Percentiles rank a stretch among this genome's conserved stretches.
phyloP scores from a whole-genome alignment of 2,113 vertebrate genomes.

The Saguinus midas region DNA sequence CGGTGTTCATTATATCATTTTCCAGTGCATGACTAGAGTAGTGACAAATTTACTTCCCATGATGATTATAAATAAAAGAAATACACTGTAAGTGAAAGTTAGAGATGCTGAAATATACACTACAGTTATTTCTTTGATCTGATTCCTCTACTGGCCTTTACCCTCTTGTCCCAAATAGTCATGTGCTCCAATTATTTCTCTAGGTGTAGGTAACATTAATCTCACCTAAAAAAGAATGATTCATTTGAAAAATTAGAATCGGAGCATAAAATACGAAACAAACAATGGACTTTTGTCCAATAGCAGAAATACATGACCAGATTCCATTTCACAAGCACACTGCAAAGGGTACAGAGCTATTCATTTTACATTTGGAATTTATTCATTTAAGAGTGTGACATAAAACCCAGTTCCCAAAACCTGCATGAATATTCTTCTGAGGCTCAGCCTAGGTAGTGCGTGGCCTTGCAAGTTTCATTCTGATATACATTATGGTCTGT shows the following conservation, averaged over 20 bases:
- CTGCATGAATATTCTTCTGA: neutral
- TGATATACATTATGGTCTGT: neutral
- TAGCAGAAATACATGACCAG: neutral
- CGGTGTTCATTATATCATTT: constrained; percentile 25
- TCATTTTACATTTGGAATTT: neutral
- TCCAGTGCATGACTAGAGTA: neutral
- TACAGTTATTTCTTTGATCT: neutral
- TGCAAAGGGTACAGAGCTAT: neutral
- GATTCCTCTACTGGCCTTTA: neutral
- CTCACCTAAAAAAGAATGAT: neutral
- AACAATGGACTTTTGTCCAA: neutral
- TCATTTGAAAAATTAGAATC: constrained; percentile 32
- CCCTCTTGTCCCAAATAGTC: neutral
- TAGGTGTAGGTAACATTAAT: neutral
- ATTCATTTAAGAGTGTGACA: neutral
- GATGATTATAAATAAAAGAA: constrained; percentile 42
- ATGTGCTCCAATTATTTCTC: neutral
- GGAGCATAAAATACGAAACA: neutral
- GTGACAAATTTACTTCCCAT: constrained; percentile 29
- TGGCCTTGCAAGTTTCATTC: neutral
- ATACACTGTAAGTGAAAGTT: neutral
- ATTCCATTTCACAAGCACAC: neutral
- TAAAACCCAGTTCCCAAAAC: neutral
- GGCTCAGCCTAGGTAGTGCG: neutral
- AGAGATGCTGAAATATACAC: neutral